Base-by-base conservation (phyloP, 2,888 invertebrate genomes). In the Diadegma fenestrale region DNA sequence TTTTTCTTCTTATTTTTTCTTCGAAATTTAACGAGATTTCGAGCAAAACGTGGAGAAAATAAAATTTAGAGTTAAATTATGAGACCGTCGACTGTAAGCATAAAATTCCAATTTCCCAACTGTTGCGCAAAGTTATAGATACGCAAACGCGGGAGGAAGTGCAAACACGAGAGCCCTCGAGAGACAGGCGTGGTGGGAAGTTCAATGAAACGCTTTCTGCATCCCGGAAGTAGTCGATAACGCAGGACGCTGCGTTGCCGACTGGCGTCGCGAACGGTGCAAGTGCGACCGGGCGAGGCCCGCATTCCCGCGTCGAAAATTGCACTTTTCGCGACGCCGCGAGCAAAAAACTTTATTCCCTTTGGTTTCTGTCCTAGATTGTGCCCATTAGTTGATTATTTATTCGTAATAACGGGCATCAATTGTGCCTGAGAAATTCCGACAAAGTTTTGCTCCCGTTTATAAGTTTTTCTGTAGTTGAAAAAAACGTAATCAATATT, bases 71-170 rank as follows among this genome's bases (percentile, higher is more conserved):
- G 17, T 14, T 12, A 12, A 33, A 22, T 71, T 58, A 37, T 37
- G 51, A 37, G 72, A 58, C 30, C 26, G 4, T 45, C 26, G 8
- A 61, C 61, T 43, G 61, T 73, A 63, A n/a, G 48, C 33, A 30
- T 61, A 30, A 26, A 61, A 86, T 82, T 81, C 79, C 84, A 85
- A 87, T 78, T 88, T 90, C 88, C 72, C 91, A 92, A 92, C 91
- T 92, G 91, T 92, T 92, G 91, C 91, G 90, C 92, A 89, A 90
- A 91, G 87, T 37, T 64, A 77, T 85, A 83, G 87, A 88, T 88
- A 91, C 91, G 93, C 92, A 90, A 87, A 88, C 88, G 88, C 89
- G 88, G 8, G 58, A 71, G 48, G 51, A 54, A 80, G 61, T 37
- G 48, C 58, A 61, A 72, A 51, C 10, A 30, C n/a, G 76, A 45